phyloP scores from a whole-genome alignment of 92 coral and sea anemone species.

The Desmophyllum pertusum region DNA sequence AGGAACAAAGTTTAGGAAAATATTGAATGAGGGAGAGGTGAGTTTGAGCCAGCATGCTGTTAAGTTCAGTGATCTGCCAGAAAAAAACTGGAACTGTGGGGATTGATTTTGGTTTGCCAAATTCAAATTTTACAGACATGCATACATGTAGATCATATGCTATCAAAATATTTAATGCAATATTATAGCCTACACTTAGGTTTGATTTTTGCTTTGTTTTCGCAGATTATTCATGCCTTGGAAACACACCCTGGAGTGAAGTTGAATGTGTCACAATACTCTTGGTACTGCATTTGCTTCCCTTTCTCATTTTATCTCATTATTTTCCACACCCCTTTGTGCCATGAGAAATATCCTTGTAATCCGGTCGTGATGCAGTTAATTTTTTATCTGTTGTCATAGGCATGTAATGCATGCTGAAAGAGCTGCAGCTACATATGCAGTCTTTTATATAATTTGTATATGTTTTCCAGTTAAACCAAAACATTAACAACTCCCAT shows the following conservation, averaged over 20 bases:
- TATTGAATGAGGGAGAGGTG: constrained; percentile 89
- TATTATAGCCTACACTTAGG: background rate
- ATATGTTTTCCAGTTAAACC: too few relatives aligned
- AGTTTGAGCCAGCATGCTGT: too few relatives aligned
- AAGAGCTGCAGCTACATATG: too few relatives aligned
- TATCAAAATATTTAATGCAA: background rate
- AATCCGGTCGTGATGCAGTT: too few relatives aligned
- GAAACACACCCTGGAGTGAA: constrained; percentile 62
- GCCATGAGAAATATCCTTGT: too few relatives aligned
- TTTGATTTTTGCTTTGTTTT: background rate
- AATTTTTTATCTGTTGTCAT: too few relatives aligned
- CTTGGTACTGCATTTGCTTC: constrained; percentile 66
- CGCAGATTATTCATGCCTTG: constrained; percentile 73
- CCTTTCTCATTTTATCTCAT: background rate
- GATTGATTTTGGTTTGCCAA: background rate
- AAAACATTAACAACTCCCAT: too few relatives aligned
- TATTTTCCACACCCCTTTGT: background rate
- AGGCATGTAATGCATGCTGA: too few relatives aligned
- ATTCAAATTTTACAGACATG: too few relatives aligned
- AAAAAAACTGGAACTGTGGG: too few relatives aligned
- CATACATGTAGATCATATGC: too few relatives aligned
- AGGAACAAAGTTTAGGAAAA: constrained; percentile 83
- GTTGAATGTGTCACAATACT: constrained; percentile 66
- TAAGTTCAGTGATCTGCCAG: background rate
- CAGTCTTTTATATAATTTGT: too few relatives aligned